Conservation (phyloP, 2,888 invertebrate species). For the Sinotaia quadrata region DNA sequence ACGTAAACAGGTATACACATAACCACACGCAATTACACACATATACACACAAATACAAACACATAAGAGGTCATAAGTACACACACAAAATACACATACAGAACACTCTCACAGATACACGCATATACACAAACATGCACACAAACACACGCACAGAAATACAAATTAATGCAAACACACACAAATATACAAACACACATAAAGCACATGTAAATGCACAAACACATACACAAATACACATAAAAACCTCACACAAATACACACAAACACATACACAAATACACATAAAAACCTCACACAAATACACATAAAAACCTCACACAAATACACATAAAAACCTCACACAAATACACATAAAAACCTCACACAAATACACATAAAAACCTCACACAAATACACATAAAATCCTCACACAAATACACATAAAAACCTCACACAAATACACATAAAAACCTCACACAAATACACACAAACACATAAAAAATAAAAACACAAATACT, state of each 20-base stretch:
- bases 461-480: not conserved
- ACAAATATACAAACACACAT: not conserved
- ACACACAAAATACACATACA: conserved; percentile 8
- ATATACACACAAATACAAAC: not conserved
- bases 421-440: not conserved
- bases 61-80: not conserved
- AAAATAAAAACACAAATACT: not conserved
- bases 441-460: not conserved
- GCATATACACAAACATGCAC: not conserved
- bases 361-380: too few species aligned
- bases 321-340: too few species aligned
- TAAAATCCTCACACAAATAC: too few species aligned
- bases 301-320: too few species aligned
- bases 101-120: not conserved
- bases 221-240: not conserved
- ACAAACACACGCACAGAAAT: conserved; percentile 3
- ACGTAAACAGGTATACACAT: not conserved
- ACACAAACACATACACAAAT: too few species aligned
- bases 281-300: too few species aligned
- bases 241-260: too few species aligned
- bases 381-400: too few species aligned
- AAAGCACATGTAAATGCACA: not conserved
- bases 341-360: too few species aligned
- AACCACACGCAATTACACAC: not conserved
- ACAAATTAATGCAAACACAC: not conserved